Conservation (phyloP, 1,140 invertebrate genomes). For the Caenorhabditis latens region DNA sequence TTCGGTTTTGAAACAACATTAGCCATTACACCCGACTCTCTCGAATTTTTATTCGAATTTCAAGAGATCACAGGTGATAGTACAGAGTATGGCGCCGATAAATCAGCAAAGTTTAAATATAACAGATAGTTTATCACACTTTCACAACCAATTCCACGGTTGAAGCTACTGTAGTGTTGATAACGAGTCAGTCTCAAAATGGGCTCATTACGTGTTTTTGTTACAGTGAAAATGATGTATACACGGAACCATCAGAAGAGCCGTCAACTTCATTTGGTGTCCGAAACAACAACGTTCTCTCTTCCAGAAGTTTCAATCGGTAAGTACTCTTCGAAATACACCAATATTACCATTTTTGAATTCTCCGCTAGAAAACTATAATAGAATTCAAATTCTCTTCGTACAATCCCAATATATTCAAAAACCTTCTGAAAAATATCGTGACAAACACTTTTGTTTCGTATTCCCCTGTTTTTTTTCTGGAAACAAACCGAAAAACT, state of each 20-base stretch:
- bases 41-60: neutral
- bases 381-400: neutral
- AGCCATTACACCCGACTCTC: too few species aligned
- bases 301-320: slow-evolving; percentile 44
- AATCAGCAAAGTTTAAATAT: neutral
- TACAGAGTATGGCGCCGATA: neutral
- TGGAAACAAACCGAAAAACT: neutral
- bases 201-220: neutral
- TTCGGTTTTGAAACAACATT: too few species aligned
- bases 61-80: neutral
- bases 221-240: slow-evolving; percentile 43
- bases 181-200: neutral
- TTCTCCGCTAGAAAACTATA: neutral
- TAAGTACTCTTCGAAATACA: neutral
- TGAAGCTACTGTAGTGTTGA: slow-evolving; percentile 3
- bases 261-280: slow-evolving; percentile 39
- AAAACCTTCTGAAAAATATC: too few species aligned
- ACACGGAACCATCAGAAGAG: slow-evolving; percentile 47
- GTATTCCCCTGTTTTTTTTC: too few species aligned
- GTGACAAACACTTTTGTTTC: too few species aligned
- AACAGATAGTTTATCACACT: neutral
- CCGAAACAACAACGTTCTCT: slow-evolving; percentile 45
- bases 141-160: neutral
- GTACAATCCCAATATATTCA: neutral
- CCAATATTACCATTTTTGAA: too few species aligned